Percentiles rank a stretch among this genome's conserved stretches.
These are phyloP conservation scores for Nudaria mundana DNA, from an alignment of 2,888 invertebrate genomes.

Conservation along the genomic window DNA sequence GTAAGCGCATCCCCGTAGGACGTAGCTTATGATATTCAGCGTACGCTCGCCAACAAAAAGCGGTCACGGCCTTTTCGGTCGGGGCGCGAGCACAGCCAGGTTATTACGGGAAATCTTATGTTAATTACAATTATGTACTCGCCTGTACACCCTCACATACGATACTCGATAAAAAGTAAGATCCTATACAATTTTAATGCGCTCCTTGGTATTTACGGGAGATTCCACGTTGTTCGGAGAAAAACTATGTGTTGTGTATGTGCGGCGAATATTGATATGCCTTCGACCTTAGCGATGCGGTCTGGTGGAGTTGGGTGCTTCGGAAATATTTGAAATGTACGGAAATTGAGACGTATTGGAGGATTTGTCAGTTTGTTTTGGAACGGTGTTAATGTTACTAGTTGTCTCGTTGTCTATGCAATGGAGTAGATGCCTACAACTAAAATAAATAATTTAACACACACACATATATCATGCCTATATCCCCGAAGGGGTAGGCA, in stretches of 20 bases:
- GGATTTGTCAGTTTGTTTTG: too few relatives aligned
- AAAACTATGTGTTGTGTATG: conserved; percentile 54
- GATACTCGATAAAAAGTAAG: conserved; percentile 56
- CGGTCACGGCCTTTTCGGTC: conserved; percentile 61
- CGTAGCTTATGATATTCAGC: conserved; percentile 74
- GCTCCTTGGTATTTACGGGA: conserved; percentile 68
- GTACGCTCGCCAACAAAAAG: conserved; percentile 67
- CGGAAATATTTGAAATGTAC: conserved; percentile 3
- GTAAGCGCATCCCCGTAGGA: conserved; percentile 41
- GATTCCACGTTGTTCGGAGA: conserved; percentile 54
- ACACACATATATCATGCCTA: too few relatives aligned
- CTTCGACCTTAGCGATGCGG: conserved; percentile 21
- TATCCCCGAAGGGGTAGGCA: too few relatives aligned
- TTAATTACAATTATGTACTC: conserved; percentile 64
- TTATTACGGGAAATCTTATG: conserved; percentile 76
- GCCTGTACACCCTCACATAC: conserved; percentile 47
- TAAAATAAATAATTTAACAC: too few relatives aligned
- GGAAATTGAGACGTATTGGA: conserved; percentile 5
- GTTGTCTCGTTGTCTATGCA: too few relatives aligned
- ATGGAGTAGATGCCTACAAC: too few relatives aligned
- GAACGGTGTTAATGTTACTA: too few relatives aligned
- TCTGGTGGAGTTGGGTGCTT: conserved; percentile 1
- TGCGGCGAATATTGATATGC: conserved; percentile 61
- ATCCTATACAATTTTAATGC: conserved; percentile 77
- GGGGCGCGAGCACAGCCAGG: conserved; percentile 58